Percentiles rank a stretch among this genome's conserved stretches.
Evolutionary conservation across 2,888 invertebrate species (phyloP).

Genomic region (Cyrtodaria siliqua): DNA sequence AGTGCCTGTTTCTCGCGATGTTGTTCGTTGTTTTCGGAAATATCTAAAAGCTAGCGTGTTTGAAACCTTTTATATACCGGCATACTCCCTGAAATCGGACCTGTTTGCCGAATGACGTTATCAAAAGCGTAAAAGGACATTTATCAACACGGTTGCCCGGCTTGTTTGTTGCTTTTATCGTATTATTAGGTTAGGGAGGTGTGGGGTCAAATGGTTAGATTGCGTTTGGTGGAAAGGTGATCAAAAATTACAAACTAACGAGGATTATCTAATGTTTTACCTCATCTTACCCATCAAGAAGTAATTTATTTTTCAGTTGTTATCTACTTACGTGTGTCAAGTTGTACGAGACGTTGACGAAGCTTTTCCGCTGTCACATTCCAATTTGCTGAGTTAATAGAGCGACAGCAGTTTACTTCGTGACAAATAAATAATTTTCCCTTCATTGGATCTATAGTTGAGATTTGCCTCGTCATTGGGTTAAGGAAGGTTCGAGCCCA

Average conservation of each 20-base stretch:
- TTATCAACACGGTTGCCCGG: background rate
- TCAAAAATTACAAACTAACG: conserved; percentile 6
- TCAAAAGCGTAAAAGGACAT: background rate
- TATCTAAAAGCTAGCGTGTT: background rate
- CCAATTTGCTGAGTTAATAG: no score
- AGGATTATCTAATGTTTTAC: conserved; percentile 1
- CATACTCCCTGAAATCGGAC: background rate
- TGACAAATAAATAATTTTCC: no score
- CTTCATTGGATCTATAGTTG: no score
- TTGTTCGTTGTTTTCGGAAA: no score
- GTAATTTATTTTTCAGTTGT: no score
- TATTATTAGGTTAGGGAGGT: background rate
- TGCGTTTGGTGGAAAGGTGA: conserved; percentile 20
- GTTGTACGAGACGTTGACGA: no score
- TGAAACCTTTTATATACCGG: background rate
- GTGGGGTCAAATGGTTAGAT: conserved; percentile 11
- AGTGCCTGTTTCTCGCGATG: no score
- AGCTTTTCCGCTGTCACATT: no score
- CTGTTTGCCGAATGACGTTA: background rate
- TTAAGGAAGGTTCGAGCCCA: no score
- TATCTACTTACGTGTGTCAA: no score
- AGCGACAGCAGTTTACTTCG: no score
- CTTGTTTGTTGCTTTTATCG: background rate
- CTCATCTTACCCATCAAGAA: background rate
- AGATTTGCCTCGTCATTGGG: no score